Percentiles rank a stretch among this genome's conserved stretches.
These are phyloP conservation scores for Drosophila eohydei DNA, from an alignment of 2,888 invertebrate species.

Conservation along the genomic window DNA sequence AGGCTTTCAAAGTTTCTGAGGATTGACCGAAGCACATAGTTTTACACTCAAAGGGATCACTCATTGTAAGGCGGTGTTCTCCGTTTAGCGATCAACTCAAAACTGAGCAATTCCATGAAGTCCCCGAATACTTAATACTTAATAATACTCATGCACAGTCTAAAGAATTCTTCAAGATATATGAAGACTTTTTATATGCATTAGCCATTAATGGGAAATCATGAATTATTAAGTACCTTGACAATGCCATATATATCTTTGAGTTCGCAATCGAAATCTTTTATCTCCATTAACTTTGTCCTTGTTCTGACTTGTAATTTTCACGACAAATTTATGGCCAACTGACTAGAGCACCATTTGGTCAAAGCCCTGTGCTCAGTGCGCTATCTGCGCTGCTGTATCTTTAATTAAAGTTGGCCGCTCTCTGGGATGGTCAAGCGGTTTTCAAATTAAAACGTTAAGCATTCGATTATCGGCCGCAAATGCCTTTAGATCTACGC, in stretches of 20 bases:
- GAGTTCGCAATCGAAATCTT: neutral
- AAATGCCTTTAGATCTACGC: constrained; percentile 28
- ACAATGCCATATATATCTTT: constrained; percentile 2
- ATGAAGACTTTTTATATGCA: neutral
- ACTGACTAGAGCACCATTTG: constrained; percentile 27
- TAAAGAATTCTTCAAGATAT: no score
- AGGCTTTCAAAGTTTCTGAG: neutral
- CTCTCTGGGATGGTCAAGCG: constrained; percentile 17
- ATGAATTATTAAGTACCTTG: neutral
- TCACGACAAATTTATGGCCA: constrained; percentile 59
- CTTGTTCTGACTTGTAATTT: constrained; percentile 28
- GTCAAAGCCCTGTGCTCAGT: constrained; percentile 26
- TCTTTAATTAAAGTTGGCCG: constrained; percentile 71
- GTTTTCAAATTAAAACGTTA: constrained; percentile 72
- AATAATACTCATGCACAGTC: no score
- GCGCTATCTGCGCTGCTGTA: constrained; percentile 50
- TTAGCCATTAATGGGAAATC: no score
- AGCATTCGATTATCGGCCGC: constrained; percentile 73
- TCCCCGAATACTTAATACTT: neutral
- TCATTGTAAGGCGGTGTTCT: neutral
- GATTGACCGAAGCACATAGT: neutral
- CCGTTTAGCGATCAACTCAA: neutral
- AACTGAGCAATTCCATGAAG: neutral
- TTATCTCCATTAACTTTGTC: constrained; percentile 32
- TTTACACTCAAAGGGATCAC: no score